phyloP scores from a whole-genome alignment of 2,888 invertebrate genomes.

The Zelleria hepariella region DNA sequence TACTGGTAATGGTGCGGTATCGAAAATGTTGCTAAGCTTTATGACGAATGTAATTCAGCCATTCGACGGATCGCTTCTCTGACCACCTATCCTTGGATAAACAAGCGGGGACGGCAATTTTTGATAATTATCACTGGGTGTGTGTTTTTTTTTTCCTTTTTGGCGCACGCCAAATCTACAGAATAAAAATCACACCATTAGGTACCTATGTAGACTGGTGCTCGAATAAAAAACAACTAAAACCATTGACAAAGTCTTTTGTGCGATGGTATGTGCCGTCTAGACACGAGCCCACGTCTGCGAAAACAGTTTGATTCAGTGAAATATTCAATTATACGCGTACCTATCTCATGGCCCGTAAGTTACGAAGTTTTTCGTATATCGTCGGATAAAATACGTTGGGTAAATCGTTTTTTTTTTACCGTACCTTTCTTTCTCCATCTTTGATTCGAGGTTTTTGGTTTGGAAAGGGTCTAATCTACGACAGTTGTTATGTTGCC shows the following conservation, averaged over 20 bases:
- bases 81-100: no score
- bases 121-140: no score
- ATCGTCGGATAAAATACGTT: slow-evolving; percentile 30
- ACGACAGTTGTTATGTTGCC: no score
- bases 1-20: neutral
- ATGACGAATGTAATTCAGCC: no score
- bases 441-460: no score
- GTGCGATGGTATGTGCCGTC: neutral
- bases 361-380: slow-evolving; percentile 32
- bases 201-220: no score
- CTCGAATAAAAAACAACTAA: neutral
- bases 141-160: no score
- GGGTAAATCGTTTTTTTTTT: slow-evolving; percentile 31
- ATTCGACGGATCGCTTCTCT: no score
- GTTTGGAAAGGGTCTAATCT: no score
- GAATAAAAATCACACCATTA: neutral
- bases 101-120: no score
- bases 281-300: neutral
- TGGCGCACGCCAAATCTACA: no score
- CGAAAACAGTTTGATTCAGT: slow-evolving; percentile 6
- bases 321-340: slow-evolving; percentile 23
- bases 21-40: neutral
- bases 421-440: neutral
- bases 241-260: neutral
- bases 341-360: slow-evolving; percentile 32